These are phyloP conservation scores for Chlamydotis undulata DNA, from an alignment of 2,113 vertebrate species.

Conservation along the genomic window DNA sequence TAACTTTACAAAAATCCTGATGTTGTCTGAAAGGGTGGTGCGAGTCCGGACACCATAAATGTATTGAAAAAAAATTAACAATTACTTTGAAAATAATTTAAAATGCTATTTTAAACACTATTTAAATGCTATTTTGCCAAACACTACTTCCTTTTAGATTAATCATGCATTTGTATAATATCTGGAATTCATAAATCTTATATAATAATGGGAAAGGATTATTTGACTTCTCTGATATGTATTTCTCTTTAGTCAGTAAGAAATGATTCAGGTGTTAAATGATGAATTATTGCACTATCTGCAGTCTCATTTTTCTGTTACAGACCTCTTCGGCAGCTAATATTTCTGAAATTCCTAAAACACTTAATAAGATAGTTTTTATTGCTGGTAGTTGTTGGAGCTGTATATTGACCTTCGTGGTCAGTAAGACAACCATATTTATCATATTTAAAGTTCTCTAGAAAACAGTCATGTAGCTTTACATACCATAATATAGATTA, in stretches of 20 bases:
- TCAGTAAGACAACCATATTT: not conserved
- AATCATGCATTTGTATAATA: not conserved
- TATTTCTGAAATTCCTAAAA: not conserved
- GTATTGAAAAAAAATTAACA: not conserved
- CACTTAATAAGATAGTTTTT: not conserved
- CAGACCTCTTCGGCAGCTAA: not conserved
- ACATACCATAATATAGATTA: not conserved
- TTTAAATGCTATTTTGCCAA: not conserved
- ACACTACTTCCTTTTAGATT: not conserved
- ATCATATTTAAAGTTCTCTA: not conserved
- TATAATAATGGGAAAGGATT: not conserved
- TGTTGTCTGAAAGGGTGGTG: not conserved
- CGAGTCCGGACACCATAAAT: not conserved
- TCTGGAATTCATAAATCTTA: not conserved
- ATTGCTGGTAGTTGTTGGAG: not conserved
- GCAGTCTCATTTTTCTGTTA: not conserved
- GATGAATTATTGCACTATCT: conserved; percentile 2
- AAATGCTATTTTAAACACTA: not conserved
- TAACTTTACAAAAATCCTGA: not conserved
- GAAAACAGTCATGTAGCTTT: not conserved
- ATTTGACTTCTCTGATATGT: not conserved
- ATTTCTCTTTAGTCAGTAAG: conserved; percentile 20
- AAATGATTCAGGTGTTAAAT: not conserved
- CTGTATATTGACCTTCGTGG: not conserved
- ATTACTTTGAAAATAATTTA: not conserved